Conservation (phyloP, 1,140 invertebrate species). For the Macrosteles quadrilineatus region DNA sequence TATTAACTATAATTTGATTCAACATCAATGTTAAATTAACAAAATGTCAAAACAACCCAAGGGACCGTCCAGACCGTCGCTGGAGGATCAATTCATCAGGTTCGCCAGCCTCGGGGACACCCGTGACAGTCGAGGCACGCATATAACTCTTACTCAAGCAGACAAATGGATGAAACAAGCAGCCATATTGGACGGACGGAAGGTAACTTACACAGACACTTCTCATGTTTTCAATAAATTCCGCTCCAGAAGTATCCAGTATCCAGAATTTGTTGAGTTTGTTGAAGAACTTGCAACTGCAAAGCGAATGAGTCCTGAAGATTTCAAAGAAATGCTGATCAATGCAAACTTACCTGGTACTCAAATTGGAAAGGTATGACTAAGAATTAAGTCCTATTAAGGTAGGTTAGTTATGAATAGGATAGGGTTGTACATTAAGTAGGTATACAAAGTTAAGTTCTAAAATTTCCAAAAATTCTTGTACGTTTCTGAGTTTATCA, state of each 20-base stretch:
- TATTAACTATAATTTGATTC: too few relatives aligned
- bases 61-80: too few relatives aligned
- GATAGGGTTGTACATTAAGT: too few relatives aligned
- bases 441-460: too few relatives aligned
- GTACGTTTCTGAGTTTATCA: too few relatives aligned
- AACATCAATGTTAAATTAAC: too few relatives aligned
- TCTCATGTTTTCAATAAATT: slow-evolving; percentile 67
- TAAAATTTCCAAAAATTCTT: too few relatives aligned
- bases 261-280: slow-evolving; percentile 74
- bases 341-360: slow-evolving; percentile 71
- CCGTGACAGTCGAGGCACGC: slow-evolving; percentile 60
- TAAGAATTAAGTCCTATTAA: too few relatives aligned
- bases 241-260: slow-evolving; percentile 47
- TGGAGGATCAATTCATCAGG: too few relatives aligned
- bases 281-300: slow-evolving; percentile 76
- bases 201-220: slow-evolving; percentile 68
- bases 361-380: slow-evolving; percentile 6
- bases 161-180: slow-evolving; percentile 82
- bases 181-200: slow-evolving; percentile 68
- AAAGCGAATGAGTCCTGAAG: slow-evolving; percentile 71
- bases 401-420: too few relatives aligned
- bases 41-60: too few relatives aligned
- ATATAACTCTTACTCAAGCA: slow-evolving; percentile 66
- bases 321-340: slow-evolving; percentile 75
- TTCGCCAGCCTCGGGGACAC: too few relatives aligned